Evolutionary conservation across 2,113 vertebrate genomes (phyloP).

Genomic region (Pagrus major): DNA sequence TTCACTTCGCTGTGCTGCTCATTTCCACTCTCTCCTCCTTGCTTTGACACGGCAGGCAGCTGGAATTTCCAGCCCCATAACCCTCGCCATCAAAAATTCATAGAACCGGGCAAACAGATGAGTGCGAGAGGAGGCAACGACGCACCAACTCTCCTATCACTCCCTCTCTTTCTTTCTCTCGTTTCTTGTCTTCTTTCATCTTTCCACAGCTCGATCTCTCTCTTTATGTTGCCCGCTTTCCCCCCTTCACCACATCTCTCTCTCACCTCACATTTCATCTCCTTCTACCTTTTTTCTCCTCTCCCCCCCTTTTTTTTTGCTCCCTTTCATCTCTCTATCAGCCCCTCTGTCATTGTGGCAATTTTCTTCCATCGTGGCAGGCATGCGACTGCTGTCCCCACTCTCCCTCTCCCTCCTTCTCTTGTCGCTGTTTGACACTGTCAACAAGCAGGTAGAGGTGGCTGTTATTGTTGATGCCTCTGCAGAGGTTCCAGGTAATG

Average conservation of each 20-base stretch:
- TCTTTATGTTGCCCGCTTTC: conserved; percentile 54
- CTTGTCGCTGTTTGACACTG: conserved; percentile 77
- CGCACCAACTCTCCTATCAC: conserved; percentile 56
- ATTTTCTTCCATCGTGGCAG: conserved; percentile 74
- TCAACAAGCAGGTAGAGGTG: conserved; percentile 81
- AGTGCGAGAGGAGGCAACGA: conserved; percentile 35
- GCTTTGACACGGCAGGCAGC: conserved; percentile 73
- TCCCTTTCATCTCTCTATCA: conserved; percentile 75
- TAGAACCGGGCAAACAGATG: conserved; percentile 67
- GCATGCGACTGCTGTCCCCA: conserved; percentile 63
- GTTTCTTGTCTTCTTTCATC: conserved; percentile 74
- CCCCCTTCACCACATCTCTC: conserved; percentile 45
- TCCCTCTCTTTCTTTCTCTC: conserved; percentile 54
- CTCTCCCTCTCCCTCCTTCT: conserved; percentile 54
- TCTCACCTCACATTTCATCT: conserved; percentile 68
- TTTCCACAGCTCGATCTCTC: conserved; percentile 42
- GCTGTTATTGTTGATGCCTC: conserved; percentile 79
- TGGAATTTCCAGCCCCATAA: conserved; percentile 69
- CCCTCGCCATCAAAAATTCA: conserved; percentile 79
- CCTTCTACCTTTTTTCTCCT: conserved; percentile 14
- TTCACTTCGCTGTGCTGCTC: conserved; percentile 62
- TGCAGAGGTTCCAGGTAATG: conserved; percentile 78
- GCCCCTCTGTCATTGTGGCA: conserved; percentile 79
- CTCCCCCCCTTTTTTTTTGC: conserved; percentile 19
- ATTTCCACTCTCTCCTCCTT: conserved; percentile 61